Base-by-base conservation (phyloP, 2,113 vertebrate species). In the Eulemur macaco region DNA sequence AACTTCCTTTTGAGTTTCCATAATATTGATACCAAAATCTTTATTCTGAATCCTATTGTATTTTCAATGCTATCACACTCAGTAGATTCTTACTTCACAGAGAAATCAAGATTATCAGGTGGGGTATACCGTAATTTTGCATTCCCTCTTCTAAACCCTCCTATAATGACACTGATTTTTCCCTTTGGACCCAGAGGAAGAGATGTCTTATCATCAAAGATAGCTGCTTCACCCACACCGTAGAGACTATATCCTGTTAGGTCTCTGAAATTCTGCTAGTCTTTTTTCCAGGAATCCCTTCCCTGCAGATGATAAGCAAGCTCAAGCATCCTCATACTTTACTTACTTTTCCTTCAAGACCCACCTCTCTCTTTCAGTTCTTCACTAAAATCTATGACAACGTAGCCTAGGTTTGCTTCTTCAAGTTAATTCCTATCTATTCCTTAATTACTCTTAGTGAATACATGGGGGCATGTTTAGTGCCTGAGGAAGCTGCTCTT, bases 1-100 rank as follows among this genome's bases (percentile, higher is more conserved):
- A 86, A 76, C 0, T 96, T 84, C 15, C 14, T 56, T 94, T 82
- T 91, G 18, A 69, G 91, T 94, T 96, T 74, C n/a, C 25, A 47
- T 82, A 78, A 29, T 74, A 88, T 39, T 11, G 76, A 54, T 47
- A 77, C 34, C n/a, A n/a, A 92, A 83, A 42, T 0, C 6, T 94
- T 96, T 47, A n/a, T 73, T 95, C 37, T 71, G 45, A 89, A 92
- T 90, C 23, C 42, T 60, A 31, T 11, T 78, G 29, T 84, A 8
- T 52, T 81, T 89, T 89, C 11, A 68, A 9, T 52, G 27, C 21
- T 4, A 17, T 73, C 60, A 93, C 8, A n/a, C 18, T 56, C 10
- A 31, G 21, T 12, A 77, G 58, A 64, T 47, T 54, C 21, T 76
- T 54, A 37, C 21, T 50, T 89, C 47, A 39, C 3, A 85, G 56